Evolutionary conservation across 2,888 invertebrate genomes (phyloP).

Genomic region (Geophilus truncorum): DNA sequence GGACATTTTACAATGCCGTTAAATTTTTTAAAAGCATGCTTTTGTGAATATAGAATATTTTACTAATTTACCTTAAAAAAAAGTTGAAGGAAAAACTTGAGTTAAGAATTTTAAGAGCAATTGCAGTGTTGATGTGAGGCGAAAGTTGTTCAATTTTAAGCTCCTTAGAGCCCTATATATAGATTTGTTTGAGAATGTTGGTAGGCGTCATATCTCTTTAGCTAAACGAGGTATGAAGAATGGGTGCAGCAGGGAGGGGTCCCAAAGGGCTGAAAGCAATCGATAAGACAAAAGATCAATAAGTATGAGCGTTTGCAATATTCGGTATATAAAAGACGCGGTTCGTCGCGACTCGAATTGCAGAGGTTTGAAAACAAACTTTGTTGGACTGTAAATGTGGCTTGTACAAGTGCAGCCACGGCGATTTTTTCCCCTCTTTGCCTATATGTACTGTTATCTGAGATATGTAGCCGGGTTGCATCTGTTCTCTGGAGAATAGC

Average conservation of each 20-base stretch:
- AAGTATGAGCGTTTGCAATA: not conserved
- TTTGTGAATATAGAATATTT: not conserved
- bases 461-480: conserved; percentile 13
- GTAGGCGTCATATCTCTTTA: conserved; percentile 20
- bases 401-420: not conserved
- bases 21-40: not conserved
- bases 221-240: conserved; percentile 27
- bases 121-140: not conserved
- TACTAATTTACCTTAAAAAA: not conserved
- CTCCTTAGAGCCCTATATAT: not conserved
- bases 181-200: conserved; percentile 18
- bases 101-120: not conserved
- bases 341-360: not conserved
- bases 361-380: not conserved
- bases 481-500: conserved; percentile 18
- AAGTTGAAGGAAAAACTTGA: not conserved
- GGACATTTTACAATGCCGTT: not conserved
- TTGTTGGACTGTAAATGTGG: conserved; percentile 7
- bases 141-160: conserved; percentile 22
- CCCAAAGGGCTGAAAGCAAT: conserved; percentile 13
- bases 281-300: conserved; percentile 5
- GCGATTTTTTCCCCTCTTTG: not conserved
- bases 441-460: conserved; percentile 3
- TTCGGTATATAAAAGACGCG: not conserved
- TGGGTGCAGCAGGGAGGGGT: conserved; percentile 11